Evolutionary conservation across 64 coral and sea anemone genomes (phyloP).

Genomic region (Actinia tenebrosa): DNA sequence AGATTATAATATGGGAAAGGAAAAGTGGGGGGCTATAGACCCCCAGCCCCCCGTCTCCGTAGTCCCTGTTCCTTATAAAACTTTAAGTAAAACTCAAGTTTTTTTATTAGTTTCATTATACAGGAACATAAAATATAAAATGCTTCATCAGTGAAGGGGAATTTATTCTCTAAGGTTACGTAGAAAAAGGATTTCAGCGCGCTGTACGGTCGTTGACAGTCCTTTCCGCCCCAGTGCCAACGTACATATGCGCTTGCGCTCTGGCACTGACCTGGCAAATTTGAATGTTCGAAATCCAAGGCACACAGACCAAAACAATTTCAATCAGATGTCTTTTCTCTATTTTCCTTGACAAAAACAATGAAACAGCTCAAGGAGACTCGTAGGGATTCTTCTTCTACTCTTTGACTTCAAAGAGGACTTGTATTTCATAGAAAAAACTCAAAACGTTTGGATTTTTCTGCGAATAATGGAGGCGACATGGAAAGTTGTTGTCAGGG

Average conservation of each 20-base stretch:
- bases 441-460: constrained; percentile 3
- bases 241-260: background rate
- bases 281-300: constrained; percentile 21
- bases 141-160: background rate
- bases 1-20: no score
- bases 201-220: background rate
- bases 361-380: background rate
- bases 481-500: constrained; percentile 23
- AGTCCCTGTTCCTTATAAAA: no score
- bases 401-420: background rate
- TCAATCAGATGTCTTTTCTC: constrained; percentile 11
- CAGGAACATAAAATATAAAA: background rate
- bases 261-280: background rate
- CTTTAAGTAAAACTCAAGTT: no score
- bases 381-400: background rate
- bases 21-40: no score
- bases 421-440: background rate
- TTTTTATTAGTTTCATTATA: background rate
- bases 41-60: no score
- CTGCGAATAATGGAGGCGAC: background rate
- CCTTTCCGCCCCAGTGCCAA: background rate
- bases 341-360: constrained; percentile 9
- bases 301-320: constrained; percentile 10
- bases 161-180: background rate
- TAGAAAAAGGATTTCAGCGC: background rate